phyloP scores from a whole-genome alignment of 2,888 invertebrate genomes.

The Gymnoscelis rufifasciata region DNA sequence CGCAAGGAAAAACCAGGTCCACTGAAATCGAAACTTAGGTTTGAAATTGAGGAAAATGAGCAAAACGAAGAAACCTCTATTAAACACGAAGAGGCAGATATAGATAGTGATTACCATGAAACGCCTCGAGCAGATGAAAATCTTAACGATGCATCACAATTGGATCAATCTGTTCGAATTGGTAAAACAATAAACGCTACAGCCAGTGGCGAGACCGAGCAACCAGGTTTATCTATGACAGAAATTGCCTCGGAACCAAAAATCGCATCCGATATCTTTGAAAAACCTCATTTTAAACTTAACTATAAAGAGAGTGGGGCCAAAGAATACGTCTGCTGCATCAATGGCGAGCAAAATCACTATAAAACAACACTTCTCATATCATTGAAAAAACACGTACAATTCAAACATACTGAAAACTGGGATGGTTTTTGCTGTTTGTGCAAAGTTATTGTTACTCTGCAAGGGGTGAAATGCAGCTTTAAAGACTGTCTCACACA shows the following conservation, averaged over 20 bases:
- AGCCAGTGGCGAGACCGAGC: background rate
- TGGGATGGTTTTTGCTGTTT: slow-evolving; percentile 79
- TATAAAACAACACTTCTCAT: slow-evolving; percentile 63
- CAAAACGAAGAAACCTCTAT: slow-evolving; percentile 21
- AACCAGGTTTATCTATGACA: background rate
- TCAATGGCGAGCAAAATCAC: slow-evolving; percentile 55
- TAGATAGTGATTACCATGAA: slow-evolving; percentile 26
- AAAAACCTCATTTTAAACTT: slow-evolving; percentile 61
- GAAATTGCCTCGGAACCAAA: slow-evolving; percentile 3
- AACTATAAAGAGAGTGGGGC: slow-evolving; percentile 43
- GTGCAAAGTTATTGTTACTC: slow-evolving; percentile 68
- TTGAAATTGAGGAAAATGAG: slow-evolving; percentile 44
- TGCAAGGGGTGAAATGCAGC: slow-evolving; percentile 49
- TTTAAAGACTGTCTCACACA: slow-evolving; percentile 66
- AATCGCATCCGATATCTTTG: slow-evolving; percentile 32
- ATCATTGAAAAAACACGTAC: slow-evolving; percentile 68
- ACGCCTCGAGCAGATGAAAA: slow-evolving; percentile 14
- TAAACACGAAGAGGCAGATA: slow-evolving; percentile 28
- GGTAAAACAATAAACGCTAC: slow-evolving; percentile 1
- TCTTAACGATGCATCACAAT: slow-evolving; percentile 3
- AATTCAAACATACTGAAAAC: slow-evolving; percentile 56
- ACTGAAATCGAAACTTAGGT: slow-evolving; percentile 56
- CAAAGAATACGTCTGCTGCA: slow-evolving; percentile 65
- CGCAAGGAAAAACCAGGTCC: slow-evolving; percentile 20
- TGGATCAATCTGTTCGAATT: slow-evolving; percentile 1